Percentiles rank a stretch among this genome's conserved stretches.
These are phyloP conservation scores for Strix uralensis DNA, from an alignment of 2,113 vertebrate species.

Conservation along the genomic window DNA sequence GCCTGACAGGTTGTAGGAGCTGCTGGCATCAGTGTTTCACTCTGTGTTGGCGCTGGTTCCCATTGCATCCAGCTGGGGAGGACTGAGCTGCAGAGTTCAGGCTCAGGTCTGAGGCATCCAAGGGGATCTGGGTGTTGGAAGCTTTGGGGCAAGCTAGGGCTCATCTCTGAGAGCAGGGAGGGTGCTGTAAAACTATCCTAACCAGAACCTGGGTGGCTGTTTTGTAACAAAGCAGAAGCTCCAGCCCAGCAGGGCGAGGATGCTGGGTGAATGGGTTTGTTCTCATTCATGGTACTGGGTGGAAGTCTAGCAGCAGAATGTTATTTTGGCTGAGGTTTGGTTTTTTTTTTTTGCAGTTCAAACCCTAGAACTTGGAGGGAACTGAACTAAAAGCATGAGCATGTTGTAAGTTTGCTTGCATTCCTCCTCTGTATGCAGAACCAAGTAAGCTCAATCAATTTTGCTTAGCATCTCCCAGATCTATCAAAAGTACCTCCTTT, in stretches of 20 bases:
- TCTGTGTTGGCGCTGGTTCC: neutral
- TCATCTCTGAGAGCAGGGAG: neutral
- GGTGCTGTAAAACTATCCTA: neutral
- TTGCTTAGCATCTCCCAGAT: neutral
- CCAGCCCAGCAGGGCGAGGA: neutral
- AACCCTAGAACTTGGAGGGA: neutral
- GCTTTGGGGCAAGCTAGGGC: neutral
- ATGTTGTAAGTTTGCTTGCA: neutral
- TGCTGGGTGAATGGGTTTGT: neutral
- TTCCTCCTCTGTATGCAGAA: neutral
- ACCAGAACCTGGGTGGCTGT: neutral
- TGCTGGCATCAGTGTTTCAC: neutral
- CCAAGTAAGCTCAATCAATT: neutral
- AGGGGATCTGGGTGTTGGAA: neutral
- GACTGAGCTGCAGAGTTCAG: neutral
- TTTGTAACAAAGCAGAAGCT: slow-evolving; percentile 1
- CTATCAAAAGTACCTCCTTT: neutral
- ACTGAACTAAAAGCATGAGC: neutral
- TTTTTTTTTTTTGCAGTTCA: neutral
- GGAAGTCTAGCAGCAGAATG: neutral
- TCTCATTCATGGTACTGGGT: neutral
- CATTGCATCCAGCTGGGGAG: neutral
- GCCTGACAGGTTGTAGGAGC: neutral
- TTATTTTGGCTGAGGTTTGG: neutral
- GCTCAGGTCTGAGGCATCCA: neutral